Conservation (phyloP, 2,113 vertebrate genomes). For the Acrocephalus kingi region DNA sequence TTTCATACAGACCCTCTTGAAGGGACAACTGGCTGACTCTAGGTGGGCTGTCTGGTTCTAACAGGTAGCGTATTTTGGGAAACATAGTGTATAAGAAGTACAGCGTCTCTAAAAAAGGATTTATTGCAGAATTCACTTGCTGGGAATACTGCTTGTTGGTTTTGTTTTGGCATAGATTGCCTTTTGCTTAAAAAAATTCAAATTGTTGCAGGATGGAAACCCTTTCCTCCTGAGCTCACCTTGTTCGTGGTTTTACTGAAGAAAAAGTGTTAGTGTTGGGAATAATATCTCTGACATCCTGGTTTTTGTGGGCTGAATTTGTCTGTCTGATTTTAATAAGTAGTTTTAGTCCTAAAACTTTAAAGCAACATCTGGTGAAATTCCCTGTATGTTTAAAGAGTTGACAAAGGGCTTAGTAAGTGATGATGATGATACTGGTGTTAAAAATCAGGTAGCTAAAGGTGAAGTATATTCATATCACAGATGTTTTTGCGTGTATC, state of each 20-base stretch:
- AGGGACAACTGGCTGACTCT: background rate
- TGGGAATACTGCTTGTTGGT: background rate
- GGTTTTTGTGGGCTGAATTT: background rate
- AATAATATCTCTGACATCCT: background rate
- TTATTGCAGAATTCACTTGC: background rate
- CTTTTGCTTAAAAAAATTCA: background rate
- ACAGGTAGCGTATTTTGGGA: background rate
- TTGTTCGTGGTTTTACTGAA: background rate
- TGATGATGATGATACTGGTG: background rate
- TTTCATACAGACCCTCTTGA: rapidly evolving
- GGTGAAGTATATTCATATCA: background rate
- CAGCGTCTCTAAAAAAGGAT: background rate
- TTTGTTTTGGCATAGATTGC: background rate
- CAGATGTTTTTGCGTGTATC: background rate
- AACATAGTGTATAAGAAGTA: background rate
- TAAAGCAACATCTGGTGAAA: background rate
- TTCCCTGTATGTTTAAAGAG: background rate
- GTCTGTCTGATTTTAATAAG: background rate
- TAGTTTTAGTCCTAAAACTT: background rate
- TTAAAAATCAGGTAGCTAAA: background rate
- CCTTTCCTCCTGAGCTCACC: background rate
- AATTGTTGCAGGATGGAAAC: background rate
- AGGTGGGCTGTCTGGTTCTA: background rate
- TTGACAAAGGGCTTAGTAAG: background rate
- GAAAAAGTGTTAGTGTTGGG: background rate